Conservation (phyloP, 2,113 vertebrate genomes). For the Ranitomeya imitator region DNA sequence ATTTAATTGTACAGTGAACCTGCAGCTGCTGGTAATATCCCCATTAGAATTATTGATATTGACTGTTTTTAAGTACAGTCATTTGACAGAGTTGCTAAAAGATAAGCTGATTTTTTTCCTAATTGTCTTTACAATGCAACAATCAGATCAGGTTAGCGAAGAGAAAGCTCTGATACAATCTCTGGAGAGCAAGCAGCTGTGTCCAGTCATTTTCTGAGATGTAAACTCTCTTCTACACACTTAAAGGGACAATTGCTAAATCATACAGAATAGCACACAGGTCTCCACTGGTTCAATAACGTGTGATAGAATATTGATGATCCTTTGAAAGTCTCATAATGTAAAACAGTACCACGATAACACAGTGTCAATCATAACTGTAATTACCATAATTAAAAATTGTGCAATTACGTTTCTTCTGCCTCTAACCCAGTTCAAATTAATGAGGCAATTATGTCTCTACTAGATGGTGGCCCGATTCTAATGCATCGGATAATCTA, state of each 20-base stretch:
- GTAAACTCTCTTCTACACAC: background rate
- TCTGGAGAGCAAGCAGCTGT: slow-evolving; percentile 12
- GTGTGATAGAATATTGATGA: background rate
- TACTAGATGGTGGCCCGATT: too few species aligned
- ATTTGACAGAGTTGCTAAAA: slow-evolving; percentile 56
- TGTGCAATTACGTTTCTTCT: too few species aligned
- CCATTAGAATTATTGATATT: slow-evolving; percentile 57
- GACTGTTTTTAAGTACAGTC: slow-evolving; percentile 57
- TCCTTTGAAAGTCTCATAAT: background rate
- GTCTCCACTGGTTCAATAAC: background rate
- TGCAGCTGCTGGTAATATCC: slow-evolving; percentile 53
- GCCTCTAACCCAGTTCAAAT: too few species aligned
- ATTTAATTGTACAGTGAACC: slow-evolving; percentile 53
- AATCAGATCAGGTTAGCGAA: slow-evolving; percentile 57
- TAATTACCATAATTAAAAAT: too few species aligned
- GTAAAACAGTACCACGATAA: too few species aligned
- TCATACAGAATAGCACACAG: background rate
- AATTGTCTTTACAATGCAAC: slow-evolving; percentile 45
- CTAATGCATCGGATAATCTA: too few species aligned
- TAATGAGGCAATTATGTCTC: too few species aligned
- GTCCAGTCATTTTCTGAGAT: slow-evolving; percentile 40
- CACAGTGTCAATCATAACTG: too few species aligned
- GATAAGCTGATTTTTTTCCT: slow-evolving; percentile 54
- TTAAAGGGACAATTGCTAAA: slow-evolving; percentile 25
- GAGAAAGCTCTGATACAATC: slow-evolving; percentile 47